Evolutionary conservation across 2,113 vertebrate genomes (phyloP).

Genomic region (Probosciger aterrimus): DNA sequence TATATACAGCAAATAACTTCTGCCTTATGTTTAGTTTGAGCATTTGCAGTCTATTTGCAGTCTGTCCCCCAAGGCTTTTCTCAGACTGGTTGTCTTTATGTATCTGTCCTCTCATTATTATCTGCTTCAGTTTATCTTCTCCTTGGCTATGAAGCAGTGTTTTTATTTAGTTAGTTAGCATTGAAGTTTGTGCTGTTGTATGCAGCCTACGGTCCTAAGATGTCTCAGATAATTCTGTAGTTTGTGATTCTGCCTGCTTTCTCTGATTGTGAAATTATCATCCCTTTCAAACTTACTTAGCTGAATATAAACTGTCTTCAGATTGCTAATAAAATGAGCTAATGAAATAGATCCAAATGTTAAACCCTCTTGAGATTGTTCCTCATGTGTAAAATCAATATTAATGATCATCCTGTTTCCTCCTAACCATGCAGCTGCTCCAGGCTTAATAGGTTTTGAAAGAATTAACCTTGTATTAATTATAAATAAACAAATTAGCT

Average conservation of each 20-base stretch:
- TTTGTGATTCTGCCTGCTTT: not conserved
- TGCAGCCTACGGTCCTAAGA: not conserved
- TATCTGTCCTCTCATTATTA: not conserved
- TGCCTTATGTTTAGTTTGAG: not conserved
- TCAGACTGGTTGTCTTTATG: not conserved
- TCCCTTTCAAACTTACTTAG: not conserved
- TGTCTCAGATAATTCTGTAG: not conserved
- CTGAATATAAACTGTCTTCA: not conserved
- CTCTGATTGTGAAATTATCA: not conserved
- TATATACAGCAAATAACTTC: not conserved
- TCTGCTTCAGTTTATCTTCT: not conserved
- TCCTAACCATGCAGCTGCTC: not conserved
- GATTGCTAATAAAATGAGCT: conserved; percentile 9
- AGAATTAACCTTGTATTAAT: conserved; percentile 33
- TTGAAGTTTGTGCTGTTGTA: not conserved
- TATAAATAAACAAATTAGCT: conserved; percentile 3
- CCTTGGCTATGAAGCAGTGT: not conserved
- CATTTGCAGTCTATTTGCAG: not conserved
- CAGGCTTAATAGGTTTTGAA: not conserved
- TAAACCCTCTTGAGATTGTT: not conserved
- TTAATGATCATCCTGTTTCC: not conserved
- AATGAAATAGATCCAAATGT: not conserved
- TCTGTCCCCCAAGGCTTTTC: not conserved
- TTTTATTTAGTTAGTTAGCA: conserved; percentile 19
- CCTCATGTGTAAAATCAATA: conserved; percentile 23